Base-by-base conservation (phyloP, 2,888 invertebrate species). In the Alloscopus bannaensis region DNA sequence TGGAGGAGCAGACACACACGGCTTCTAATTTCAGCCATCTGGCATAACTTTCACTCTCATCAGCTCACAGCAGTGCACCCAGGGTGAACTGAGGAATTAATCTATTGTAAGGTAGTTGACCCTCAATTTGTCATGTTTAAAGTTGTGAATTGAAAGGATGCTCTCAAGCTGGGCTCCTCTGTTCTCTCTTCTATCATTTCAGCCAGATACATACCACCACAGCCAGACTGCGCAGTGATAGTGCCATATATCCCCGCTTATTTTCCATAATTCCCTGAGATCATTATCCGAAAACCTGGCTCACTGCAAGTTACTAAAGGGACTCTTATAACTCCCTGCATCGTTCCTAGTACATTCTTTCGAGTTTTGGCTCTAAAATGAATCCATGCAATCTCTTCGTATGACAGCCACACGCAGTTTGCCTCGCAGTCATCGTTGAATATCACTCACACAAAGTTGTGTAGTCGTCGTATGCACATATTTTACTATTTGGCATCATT, bases 91-190 rank as follows among this genome's bases (percentile, higher is more conserved):
- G 45, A 70, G 50, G 71, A 62, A 71, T 71, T 71, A 71, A 71
- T 71, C 62, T 62, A 59, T 70, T 45, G 59, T 31, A 62, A 71
- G 65, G 70, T 66, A 78, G 71, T 78, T 78, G 78, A 78, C 71
- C 78, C 71, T 62, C 55, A 78, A 71, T 78, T 78, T 78, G 78
- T 78, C 78, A 78, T 78, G 71, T 57, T 71, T 57, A 50, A n/a
- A 29, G 28, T 26, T 45, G 47, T 18, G 71, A 71, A 50, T 71
- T 71, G 50, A 71, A 62, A 71, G 18, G 50, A 71, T 60, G 22
- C 62, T 60, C 60, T n/a, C 52, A n/a, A 3, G 42, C 42, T 42
- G 18, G 18, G 31, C 28, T 47, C 8, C 11, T 42, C 47, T 47
- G n/a, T 13, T 47, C 36, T n/a, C n/a, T 47, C 6, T 20, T 42